phyloP scores from a whole-genome alignment of 2,797 vertebrate species.

The Rhinatrema bivittatum region DNA sequence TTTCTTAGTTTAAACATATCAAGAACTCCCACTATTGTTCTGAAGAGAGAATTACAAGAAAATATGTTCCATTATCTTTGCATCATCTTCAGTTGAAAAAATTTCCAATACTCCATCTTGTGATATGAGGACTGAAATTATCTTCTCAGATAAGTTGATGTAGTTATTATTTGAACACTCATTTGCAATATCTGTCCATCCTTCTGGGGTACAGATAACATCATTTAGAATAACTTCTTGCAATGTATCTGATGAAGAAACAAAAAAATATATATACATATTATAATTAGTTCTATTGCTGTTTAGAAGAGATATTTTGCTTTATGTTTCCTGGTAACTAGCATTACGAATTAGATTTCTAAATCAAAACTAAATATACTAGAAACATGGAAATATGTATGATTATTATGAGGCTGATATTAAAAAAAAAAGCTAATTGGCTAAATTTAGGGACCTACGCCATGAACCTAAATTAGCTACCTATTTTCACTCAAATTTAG shows the following conservation, averaged over 20 bases:
- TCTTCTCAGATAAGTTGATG: slow-evolving; percentile 31
- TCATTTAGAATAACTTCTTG: slow-evolving; percentile 49
- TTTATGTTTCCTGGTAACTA: too few relatives aligned
- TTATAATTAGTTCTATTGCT: too few relatives aligned
- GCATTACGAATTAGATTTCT: too few relatives aligned
- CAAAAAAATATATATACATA: too few relatives aligned
- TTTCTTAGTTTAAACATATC: slow-evolving; percentile 1
- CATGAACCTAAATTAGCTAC: too few relatives aligned
- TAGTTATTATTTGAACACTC: slow-evolving; percentile 40
- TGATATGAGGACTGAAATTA: slow-evolving; percentile 47
- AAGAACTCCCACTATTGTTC: slow-evolving; percentile 48
- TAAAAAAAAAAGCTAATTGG: too few relatives aligned
- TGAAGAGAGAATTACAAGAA: slow-evolving; percentile 46
- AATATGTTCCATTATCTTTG: slow-evolving; percentile 48
- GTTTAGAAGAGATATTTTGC: too few relatives aligned
- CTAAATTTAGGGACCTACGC: too few relatives aligned
- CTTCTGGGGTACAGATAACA: slow-evolving; percentile 31
- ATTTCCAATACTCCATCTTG: slow-evolving; percentile 44
- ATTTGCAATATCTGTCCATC: slow-evolving; percentile 46
- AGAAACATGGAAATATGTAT: background rate
- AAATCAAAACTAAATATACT: background rate
- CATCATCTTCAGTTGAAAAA: slow-evolving; percentile 26
- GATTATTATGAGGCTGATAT: too few relatives aligned
- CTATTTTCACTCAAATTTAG: too few relatives aligned
- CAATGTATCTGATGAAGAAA: slow-evolving; percentile 35